Conservation (phyloP, 2,113 vertebrate species). For the Oxyura jamaicensis region DNA sequence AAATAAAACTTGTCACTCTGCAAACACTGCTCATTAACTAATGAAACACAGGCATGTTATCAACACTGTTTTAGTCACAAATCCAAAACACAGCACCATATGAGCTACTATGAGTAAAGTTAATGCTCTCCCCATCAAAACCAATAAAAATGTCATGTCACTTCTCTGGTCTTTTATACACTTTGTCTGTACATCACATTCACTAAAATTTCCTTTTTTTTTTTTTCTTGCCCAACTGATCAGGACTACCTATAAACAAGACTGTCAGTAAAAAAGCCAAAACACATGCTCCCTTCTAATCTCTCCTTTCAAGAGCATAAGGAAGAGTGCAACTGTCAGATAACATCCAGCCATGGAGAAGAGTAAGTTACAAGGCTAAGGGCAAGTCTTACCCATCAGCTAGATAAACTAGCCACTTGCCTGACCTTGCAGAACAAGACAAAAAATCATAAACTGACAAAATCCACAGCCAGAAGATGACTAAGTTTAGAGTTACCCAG, state of each 20-base stretch:
- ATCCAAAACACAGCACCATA: too few relatives aligned
- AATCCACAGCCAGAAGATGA: not conserved
- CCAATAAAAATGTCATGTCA: too few relatives aligned
- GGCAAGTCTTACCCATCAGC: not conserved
- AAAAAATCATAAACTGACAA: too few relatives aligned
- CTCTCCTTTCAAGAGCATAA: not conserved
- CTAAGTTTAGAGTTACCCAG: not conserved
- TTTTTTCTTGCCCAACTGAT: not conserved
- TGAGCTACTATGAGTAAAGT: too few relatives aligned
- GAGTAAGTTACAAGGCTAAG: not conserved
- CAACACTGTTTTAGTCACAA: too few relatives aligned
- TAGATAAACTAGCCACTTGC: not conserved
- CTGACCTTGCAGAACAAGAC: not conserved
- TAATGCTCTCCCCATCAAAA: too few relatives aligned
- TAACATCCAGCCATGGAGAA: not conserved
- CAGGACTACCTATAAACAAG: not conserved
- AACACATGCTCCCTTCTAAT: not conserved
- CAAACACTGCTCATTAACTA: too few relatives aligned
- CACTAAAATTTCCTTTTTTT: not conserved
- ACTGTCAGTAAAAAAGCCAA: not conserved
- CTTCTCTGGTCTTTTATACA: not conserved
- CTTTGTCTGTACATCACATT: not conserved
- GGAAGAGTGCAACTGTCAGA: not conserved
- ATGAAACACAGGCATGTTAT: too few relatives aligned
- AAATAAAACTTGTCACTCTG: too few relatives aligned